Evolutionary conservation across 2,797 vertebrate genomes (phyloP).

Genomic region (Leptodactylus fallax): DNA sequence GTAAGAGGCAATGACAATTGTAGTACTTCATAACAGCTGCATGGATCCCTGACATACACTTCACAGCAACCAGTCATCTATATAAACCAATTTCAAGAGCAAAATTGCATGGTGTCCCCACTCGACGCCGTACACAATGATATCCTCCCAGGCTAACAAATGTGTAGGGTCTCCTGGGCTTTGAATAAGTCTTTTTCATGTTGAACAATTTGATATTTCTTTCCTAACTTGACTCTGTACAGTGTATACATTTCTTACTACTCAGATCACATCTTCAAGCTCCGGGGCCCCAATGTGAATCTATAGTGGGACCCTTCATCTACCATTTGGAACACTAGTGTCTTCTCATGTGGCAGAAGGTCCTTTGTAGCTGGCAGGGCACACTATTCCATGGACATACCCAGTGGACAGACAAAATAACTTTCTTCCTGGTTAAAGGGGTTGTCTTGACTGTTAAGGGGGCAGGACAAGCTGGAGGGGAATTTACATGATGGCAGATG

Average conservation of each 20-base stretch:
- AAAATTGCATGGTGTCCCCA: conserved; percentile 89
- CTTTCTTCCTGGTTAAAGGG: no score
- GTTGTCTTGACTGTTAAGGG: no score
- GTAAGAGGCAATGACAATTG: conserved; percentile 84
- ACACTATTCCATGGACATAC: no score
- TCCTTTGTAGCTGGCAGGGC: no score
- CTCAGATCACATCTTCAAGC: not conserved
- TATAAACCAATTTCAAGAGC: conserved; percentile 88
- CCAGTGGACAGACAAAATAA: no score
- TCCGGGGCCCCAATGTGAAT: not conserved
- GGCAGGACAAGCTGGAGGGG: no score
- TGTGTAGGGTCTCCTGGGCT: conserved; percentile 75
- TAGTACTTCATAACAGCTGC: conserved; percentile 82
- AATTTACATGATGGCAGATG: no score
- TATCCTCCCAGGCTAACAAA: conserved; percentile 83
- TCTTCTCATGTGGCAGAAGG: not conserved
- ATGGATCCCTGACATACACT: conserved; percentile 86
- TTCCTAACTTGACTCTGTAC: not conserved
- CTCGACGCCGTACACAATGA: conserved; percentile 82
- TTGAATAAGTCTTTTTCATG: conserved; percentile 69
- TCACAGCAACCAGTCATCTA: conserved; percentile 89
- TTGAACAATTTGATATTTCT: conserved; percentile 3
- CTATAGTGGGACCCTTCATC: not conserved
- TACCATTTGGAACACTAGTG: no score
- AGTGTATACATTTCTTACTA: no score